Evolutionary conservation across 2,797 vertebrate genomes (phyloP).

Genomic region (Heliangelus exortis): DNA sequence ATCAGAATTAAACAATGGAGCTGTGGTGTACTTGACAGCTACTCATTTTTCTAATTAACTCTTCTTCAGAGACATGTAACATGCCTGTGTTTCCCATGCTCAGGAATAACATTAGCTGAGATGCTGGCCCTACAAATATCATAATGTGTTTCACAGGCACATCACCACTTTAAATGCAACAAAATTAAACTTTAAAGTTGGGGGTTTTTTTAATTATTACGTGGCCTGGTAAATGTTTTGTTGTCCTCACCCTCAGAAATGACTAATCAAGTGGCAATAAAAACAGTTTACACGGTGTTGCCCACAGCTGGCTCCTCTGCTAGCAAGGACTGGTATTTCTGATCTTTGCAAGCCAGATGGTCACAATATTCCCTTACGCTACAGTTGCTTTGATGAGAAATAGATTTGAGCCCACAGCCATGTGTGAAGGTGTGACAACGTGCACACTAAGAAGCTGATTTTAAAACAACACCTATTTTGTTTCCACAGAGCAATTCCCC

Average conservation of each 20-base stretch:
- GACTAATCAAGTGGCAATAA: slow-evolving; percentile 22
- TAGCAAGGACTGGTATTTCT: background rate
- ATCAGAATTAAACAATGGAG: slow-evolving; percentile 60
- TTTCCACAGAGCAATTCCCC: background rate
- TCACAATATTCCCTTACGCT: background rate
- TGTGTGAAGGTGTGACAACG: slow-evolving; percentile 44
- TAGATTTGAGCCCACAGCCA: slow-evolving; percentile 48
- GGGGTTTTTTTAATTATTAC: background rate
- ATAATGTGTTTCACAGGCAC: background rate
- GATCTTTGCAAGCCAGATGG: slow-evolving; percentile 47
- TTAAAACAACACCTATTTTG: slow-evolving; percentile 60
- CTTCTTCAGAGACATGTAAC: background rate
- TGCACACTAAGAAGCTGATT: slow-evolving; percentile 22
- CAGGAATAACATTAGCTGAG: background rate
- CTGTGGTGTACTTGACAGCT: background rate
- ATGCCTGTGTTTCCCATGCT: background rate
- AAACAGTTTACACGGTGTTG: background rate
- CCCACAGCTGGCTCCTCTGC: slow-evolving; percentile 20
- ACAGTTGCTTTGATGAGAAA: slow-evolving; percentile 65
- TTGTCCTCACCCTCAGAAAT: background rate
- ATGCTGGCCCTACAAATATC: background rate
- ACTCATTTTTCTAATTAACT: slow-evolving; percentile 20
- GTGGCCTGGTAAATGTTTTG: background rate
- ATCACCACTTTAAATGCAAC: background rate
- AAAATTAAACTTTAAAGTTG: background rate